Conservation (phyloP, 2,113 vertebrate species). For the Oceanodroma tethys region DNA sequence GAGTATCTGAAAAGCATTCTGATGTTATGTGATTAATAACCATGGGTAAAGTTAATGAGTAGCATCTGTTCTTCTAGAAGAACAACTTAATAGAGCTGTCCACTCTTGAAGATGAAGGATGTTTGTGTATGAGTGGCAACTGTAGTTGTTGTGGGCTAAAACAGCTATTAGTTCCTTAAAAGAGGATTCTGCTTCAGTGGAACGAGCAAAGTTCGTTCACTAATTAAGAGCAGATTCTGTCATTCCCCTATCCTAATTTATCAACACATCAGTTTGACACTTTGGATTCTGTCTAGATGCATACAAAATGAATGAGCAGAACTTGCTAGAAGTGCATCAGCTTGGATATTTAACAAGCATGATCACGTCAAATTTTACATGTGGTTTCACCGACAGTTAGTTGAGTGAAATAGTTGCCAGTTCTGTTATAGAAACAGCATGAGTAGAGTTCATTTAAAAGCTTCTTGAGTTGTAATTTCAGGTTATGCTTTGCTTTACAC, state of each 20-base stretch:
- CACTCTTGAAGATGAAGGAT: not conserved
- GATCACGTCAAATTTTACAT: not conserved
- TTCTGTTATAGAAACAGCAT: rapidly evolving
- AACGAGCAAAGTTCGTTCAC: not conserved
- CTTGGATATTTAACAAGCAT: not conserved
- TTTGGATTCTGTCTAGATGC: not conserved
- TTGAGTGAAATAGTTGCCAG: not conserved
- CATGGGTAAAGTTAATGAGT: not conserved
- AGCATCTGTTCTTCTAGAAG: not conserved
- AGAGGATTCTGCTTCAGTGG: not conserved
- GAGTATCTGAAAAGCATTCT: not conserved
- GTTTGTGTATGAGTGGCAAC: not conserved
- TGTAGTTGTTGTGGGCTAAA: not conserved
- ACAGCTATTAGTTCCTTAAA: not conserved
- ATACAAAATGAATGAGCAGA: not conserved
- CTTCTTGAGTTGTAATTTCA: not conserved
- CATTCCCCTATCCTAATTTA: not conserved
- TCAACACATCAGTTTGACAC: not conserved
- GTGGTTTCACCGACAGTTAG: not conserved
- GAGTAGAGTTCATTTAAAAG: not conserved
- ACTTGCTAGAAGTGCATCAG: not conserved
- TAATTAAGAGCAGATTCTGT: not conserved
- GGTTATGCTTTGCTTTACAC: not conserved
- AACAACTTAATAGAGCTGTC: not conserved
- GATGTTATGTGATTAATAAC: not conserved